phyloP scores from a whole-genome alignment of 2,888 invertebrate genomes.

The Heteropelma amictum region DNA sequence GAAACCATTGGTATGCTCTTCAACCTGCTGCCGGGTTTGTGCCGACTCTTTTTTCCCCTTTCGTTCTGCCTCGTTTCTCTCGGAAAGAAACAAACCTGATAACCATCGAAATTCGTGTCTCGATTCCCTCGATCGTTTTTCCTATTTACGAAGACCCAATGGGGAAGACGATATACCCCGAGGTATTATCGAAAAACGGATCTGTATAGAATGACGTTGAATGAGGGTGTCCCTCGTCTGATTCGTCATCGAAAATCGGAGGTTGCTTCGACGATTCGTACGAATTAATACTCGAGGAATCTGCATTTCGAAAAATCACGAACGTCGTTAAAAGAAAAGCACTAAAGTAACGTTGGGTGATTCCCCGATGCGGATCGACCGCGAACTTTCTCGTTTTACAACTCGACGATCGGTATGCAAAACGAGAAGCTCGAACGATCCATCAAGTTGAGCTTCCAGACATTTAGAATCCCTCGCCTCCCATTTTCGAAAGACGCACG shows the following conservation, averaged over 20 bases:
- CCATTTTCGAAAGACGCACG: slow-evolving; percentile 9
- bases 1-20: slow-evolving; percentile 34
- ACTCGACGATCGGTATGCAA: slow-evolving; percentile 60
- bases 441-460: slow-evolving; percentile 55
- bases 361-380: slow-evolving; percentile 53
- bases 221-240: background rate
- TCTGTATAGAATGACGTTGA: background rate
- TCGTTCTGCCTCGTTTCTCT: background rate
- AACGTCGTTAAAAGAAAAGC: no score
- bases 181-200: background rate
- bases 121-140: no score
- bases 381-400: no score
- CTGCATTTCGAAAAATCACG: no score
- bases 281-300: no score
- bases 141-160: no score
- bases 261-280: no score
- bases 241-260: background rate
- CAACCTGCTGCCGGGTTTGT: no score
- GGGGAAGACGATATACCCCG: slow-evolving; percentile 20
- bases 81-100: no score
- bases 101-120: slow-evolving; percentile 26
- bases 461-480: slow-evolving; percentile 50
- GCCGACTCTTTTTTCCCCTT: slow-evolving; percentile 17
- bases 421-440: slow-evolving; percentile 47
- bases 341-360: no score